Conservation (phyloP, 1,140 invertebrate genomes). For the Amyelois transitella region DNA sequence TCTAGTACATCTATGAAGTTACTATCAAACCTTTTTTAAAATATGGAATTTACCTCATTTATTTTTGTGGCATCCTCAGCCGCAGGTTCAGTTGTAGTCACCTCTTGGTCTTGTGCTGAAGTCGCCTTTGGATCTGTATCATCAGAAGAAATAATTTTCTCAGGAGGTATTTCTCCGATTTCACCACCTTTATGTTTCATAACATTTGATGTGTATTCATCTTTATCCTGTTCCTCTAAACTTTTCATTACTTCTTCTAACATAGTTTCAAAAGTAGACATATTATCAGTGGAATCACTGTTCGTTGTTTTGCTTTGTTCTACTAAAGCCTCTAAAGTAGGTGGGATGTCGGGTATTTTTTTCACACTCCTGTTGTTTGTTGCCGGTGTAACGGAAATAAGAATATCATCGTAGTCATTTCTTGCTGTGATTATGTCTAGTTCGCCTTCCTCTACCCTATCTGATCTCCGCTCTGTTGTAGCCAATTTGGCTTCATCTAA, state of each 20-base stretch:
- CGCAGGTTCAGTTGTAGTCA: slow-evolving; percentile 24
- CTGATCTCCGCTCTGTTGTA: slow-evolving; percentile 31
- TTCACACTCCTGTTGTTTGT: slow-evolving; percentile 53
- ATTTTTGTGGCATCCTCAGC: slow-evolving; percentile 19
- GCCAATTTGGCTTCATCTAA: slow-evolving; percentile 49
- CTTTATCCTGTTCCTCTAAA: slow-evolving; percentile 71
- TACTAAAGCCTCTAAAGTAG: slow-evolving; percentile 61
- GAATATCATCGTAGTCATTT: slow-evolving; percentile 66
- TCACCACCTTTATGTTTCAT: slow-evolving; percentile 73
- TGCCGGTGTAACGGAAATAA: slow-evolving; percentile 65
- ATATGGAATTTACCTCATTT: neutral
- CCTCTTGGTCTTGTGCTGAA: slow-evolving; percentile 27
- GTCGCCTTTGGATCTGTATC: slow-evolving; percentile 40
- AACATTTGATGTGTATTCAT: slow-evolving; percentile 65
- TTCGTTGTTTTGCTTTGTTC: slow-evolving; percentile 61
- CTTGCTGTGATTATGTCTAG: slow-evolving; percentile 68
- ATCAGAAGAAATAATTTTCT: slow-evolving; percentile 54
- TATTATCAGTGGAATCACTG: slow-evolving; percentile 40
- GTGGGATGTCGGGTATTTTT: slow-evolving; percentile 63
- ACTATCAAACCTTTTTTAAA: neutral
- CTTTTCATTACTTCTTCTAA: slow-evolving; percentile 73
- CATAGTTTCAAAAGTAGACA: slow-evolving; percentile 71
- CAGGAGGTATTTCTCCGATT: slow-evolving; percentile 70
- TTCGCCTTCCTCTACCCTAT: slow-evolving; percentile 24
- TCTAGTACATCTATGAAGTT: neutral